phyloP scores from a whole-genome alignment of 2,113 vertebrate genomes.

The Diadophis punctatus region DNA sequence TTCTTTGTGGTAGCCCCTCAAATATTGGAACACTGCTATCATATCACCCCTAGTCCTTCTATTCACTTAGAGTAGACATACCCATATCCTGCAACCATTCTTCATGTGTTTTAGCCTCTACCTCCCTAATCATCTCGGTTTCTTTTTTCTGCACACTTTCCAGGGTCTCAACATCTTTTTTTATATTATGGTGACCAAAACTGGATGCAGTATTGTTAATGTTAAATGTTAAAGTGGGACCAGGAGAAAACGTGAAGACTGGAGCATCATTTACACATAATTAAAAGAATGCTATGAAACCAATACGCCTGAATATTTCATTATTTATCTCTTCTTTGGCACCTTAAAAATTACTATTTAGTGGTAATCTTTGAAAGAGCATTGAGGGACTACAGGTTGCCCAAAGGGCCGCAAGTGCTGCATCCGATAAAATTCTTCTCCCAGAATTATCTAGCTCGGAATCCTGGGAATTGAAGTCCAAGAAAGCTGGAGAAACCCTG shows the following conservation, averaged over 20 bases:
- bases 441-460: background rate
- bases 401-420: background rate
- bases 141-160: too few species aligned
- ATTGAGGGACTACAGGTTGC: too few species aligned
- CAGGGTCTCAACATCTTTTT: too few species aligned
- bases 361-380: background rate
- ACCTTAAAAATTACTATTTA: background rate
- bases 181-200: too few species aligned
- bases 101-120: background rate
- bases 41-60: background rate
- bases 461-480: background rate
- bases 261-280: background rate
- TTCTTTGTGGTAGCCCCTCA: background rate
- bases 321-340: background rate
- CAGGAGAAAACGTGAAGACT: background rate
- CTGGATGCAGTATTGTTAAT: too few species aligned
- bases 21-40: background rate
- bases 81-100: background rate
- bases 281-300: background rate
- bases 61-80: background rate
- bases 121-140: background rate
- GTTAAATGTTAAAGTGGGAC: background rate
- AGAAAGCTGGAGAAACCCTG: background rate
- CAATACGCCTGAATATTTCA: background rate
- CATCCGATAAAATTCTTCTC: background rate